phyloP scores from a whole-genome alignment of 2,797 vertebrate species.

The Eurystomus glaucurus region DNA sequence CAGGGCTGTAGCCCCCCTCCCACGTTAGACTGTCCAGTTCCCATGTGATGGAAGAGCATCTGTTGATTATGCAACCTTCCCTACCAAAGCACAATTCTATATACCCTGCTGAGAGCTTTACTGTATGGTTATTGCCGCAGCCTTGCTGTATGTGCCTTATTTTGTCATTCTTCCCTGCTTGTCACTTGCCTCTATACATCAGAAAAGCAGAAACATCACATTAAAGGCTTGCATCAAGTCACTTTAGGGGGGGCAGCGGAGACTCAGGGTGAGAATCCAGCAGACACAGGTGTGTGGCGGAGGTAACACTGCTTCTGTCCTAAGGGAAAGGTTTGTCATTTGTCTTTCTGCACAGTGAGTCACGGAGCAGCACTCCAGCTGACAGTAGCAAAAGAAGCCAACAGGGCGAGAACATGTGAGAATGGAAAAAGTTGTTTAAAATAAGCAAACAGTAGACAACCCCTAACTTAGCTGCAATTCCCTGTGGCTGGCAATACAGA shows the following conservation, averaged over 20 bases:
- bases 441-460: neutral
- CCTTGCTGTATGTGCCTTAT: neutral
- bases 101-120: neutral
- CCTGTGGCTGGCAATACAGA: slow-evolving; percentile 4
- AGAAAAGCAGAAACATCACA: fast-evolving
- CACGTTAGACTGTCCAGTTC: neutral
- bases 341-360: neutral
- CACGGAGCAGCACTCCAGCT: slow-evolving; percentile 35
- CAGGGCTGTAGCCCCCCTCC: neutral
- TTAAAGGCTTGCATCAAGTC: neutral
- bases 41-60: slow-evolving; percentile 50
- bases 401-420: neutral
- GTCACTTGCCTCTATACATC: fast-evolving
- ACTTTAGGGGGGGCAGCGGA: neutral
- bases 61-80: slow-evolving; percentile 32
- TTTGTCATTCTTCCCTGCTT: neutral
- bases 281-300: neutral
- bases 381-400: slow-evolving; percentile 38
- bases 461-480: slow-evolving; percentile 1
- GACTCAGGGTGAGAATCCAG: neutral
- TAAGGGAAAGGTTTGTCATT: slow-evolving; percentile 20
- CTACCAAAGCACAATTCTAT: neutral
- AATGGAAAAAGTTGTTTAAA: neutral
- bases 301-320: slow-evolving; percentile 24
- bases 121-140: neutral